Conservation (phyloP, 2,888 invertebrate species). For the Drosophila mimetica region DNA sequence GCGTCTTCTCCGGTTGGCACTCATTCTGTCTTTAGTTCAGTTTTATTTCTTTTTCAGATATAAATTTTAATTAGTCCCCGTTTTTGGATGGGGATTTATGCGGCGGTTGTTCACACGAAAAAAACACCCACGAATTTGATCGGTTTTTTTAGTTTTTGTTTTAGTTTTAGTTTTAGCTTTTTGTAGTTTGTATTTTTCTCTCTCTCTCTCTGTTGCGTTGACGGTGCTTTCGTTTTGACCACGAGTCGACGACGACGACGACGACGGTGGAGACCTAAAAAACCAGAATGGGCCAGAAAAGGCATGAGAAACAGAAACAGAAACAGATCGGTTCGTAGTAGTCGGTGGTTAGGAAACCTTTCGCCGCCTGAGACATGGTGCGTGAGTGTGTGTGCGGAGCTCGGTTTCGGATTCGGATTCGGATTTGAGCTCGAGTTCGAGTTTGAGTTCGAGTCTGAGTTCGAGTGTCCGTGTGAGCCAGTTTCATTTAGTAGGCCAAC, state of each 20-base stretch:
- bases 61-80: slow-evolving; percentile 22
- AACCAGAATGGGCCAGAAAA: slow-evolving; percentile 54
- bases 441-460: not conserved
- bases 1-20: slow-evolving; percentile 36
- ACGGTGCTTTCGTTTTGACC: slow-evolving; percentile 66
- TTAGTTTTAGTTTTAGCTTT: slow-evolving; percentile 1
- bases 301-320: slow-evolving; percentile 39
- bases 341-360: slow-evolving; percentile 46
- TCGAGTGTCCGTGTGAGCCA: slow-evolving; percentile 31
- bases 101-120: slow-evolving; percentile 17
- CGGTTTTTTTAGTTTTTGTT: not conserved
- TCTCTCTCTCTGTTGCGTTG: slow-evolving; percentile 32
- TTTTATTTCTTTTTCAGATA: not conserved
- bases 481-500: slow-evolving; percentile 70
- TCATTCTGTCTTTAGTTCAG: slow-evolving; percentile 30
- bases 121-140: slow-evolving; percentile 14
- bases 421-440: not conserved
- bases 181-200: slow-evolving; percentile 14
- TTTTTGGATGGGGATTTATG: slow-evolving; percentile 11
- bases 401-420: not conserved
- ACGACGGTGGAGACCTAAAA: slow-evolving; percentile 56
- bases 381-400: slow-evolving; percentile 16
- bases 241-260: slow-evolving; percentile 27
- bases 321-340: slow-evolving; percentile 40
- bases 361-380: slow-evolving; percentile 26